These are phyloP conservation scores for Onychorhynchus coronatus DNA, from an alignment of 2,113 vertebrate genomes.

Conservation along the genomic window DNA sequence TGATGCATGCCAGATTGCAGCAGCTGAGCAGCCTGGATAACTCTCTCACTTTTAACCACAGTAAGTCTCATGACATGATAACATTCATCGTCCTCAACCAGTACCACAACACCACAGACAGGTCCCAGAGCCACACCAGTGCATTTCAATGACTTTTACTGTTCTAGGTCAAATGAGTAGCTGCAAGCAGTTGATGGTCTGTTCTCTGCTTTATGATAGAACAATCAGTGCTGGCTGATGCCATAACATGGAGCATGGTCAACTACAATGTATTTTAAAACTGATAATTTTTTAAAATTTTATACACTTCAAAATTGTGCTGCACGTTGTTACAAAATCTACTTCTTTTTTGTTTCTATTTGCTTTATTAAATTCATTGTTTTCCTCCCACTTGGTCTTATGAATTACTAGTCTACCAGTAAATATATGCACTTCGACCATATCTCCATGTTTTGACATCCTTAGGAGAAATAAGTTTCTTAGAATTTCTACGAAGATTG, in stretches of 20 bases:
- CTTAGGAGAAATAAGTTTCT: neutral
- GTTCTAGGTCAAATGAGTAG: conserved; percentile 56
- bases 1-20: conserved; percentile 99
- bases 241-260: conserved; percentile 65
- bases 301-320: neutral
- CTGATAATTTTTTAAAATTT: neutral
- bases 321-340: neutral
- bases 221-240: conserved; percentile 2
- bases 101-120: conserved; percentile 70
- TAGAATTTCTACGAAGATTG: conserved; percentile 36
- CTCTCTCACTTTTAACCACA: conserved; percentile 98
- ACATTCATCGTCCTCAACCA: conserved; percentile 63
- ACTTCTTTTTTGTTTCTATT: neutral
- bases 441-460: conserved; percentile 72
- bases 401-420: neutral
- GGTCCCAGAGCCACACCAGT: conserved; percentile 65
- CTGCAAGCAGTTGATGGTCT: conserved; percentile 16
- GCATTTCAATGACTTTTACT: conserved; percentile 54
- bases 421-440: neutral
- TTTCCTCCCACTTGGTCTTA: neutral
- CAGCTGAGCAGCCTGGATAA: conserved; percentile 99
- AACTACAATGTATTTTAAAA: neutral
- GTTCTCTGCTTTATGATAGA: conserved; percentile 30
- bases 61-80: conserved; percentile 85
- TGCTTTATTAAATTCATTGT: neutral